A percentile compares a stretch with the other conserved stretches of the same genome.
Conservation (phyloP, 2,797 vertebrate species). For the Hoplostethus atlanticus region DNA sequence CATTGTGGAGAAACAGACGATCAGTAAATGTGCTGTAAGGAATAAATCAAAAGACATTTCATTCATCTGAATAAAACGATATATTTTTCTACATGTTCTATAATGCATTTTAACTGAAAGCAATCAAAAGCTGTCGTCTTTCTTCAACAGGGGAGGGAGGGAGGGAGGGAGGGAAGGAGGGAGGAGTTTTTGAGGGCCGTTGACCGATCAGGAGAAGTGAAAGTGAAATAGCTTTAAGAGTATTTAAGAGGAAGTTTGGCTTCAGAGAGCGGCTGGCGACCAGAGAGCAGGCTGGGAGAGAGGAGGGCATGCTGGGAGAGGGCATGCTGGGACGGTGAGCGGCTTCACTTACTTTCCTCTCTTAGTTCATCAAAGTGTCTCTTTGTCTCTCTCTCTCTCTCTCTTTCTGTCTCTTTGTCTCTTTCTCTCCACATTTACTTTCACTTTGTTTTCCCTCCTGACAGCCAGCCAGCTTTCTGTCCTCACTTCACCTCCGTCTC, state of each 20-base stretch:
- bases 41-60: too few relatives aligned
- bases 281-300: slow-evolving; percentile 34
- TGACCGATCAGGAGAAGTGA: slow-evolving; percentile 80
- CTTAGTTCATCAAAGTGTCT: too few relatives aligned
- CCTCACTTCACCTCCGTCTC: neutral
- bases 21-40: too few relatives aligned
- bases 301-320: slow-evolving; percentile 17
- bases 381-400: slow-evolving; percentile 6
- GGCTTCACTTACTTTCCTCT: neutral
- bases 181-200: slow-evolving; percentile 52
- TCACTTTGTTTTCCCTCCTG: neutral
- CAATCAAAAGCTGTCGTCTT: neutral
- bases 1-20: too few relatives aligned
- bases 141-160: slow-evolving; percentile 13
- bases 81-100: too few relatives aligned
- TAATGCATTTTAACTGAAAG: too few relatives aligned
- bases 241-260: slow-evolving; percentile 85
- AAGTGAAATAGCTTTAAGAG: slow-evolving; percentile 84
- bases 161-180: slow-evolving; percentile 19
- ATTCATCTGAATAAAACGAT: too few relatives aligned
- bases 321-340: slow-evolving; percentile 50
- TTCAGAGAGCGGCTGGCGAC: slow-evolving; percentile 51
- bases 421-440: neutral
- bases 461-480: neutral
- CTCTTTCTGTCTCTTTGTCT: slow-evolving; percentile 3